Conservation (phyloP, 2,888 invertebrate species). For the Cosmopolites sordidus region DNA sequence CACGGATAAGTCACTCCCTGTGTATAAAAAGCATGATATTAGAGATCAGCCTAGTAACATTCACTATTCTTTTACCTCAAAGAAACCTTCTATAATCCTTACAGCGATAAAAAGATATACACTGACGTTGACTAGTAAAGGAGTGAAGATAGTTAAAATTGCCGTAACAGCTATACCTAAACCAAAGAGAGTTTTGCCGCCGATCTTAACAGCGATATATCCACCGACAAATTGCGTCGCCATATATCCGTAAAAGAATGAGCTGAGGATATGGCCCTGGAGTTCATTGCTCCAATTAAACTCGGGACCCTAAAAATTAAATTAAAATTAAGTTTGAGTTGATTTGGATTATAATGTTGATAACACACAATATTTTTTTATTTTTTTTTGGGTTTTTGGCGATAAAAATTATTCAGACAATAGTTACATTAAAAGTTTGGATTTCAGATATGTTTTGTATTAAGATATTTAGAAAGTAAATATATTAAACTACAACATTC, state of each 20-base stretch:
- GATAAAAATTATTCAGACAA: too few relatives aligned
- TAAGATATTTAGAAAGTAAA: too few relatives aligned
- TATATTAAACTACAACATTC: too few relatives aligned
- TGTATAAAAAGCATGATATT: neutral
- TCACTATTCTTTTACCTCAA: conserved; percentile 35
- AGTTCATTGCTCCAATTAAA: conserved; percentile 77
- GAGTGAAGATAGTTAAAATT: conserved; percentile 74
- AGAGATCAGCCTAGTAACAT: neutral
- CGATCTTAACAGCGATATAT: conserved; percentile 76
- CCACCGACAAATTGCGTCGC: conserved; percentile 80
- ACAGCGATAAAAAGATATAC: conserved; percentile 66
- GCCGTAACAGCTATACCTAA: conserved; percentile 75
- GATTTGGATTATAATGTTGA: too few relatives aligned
- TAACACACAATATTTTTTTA: too few relatives aligned
- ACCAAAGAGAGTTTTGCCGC: conserved; percentile 80
- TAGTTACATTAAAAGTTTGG: too few relatives aligned
- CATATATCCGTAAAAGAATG: conserved; percentile 88
- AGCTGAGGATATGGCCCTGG: conserved; percentile 75
- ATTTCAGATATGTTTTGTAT: too few relatives aligned
- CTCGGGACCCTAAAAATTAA: conserved; percentile 56
- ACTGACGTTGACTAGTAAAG: conserved; percentile 69
- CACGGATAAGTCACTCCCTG: conserved; percentile 75
- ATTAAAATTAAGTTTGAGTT: too few relatives aligned
- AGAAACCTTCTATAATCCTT: conserved; percentile 48
- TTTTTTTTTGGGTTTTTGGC: too few relatives aligned